Evolutionary conservation across 1,140 invertebrate species (phyloP).

Genomic region (Bombus turneri): DNA sequence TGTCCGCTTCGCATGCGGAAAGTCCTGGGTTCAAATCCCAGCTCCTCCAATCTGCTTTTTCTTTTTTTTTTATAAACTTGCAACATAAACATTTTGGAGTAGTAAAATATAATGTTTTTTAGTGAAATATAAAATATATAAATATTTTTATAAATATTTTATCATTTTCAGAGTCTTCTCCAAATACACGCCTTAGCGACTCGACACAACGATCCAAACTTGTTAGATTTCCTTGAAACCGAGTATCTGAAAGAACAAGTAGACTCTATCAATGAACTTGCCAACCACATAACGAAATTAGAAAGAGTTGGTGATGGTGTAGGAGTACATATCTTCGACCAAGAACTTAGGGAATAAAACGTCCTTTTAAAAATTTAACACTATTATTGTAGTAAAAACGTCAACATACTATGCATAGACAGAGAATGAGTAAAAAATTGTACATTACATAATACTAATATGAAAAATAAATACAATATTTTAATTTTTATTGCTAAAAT

Average conservation of each 20-base stretch:
- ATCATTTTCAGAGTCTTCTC: slow-evolving; percentile 84
- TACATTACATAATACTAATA: not conserved
- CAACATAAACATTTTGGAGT: not conserved
- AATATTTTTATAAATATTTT: slow-evolving; percentile 1
- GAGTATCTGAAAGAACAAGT: slow-evolving; percentile 90
- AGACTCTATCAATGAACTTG: slow-evolving; percentile 88
- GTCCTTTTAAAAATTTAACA: not conserved
- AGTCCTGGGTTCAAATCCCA: slow-evolving; percentile 81
- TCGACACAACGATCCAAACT: slow-evolving; percentile 87
- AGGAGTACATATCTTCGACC: slow-evolving; percentile 89
- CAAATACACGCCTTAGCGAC: slow-evolving; percentile 86
- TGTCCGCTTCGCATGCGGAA: slow-evolving; percentile 81
- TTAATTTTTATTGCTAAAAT: not conserved
- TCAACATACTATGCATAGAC: not conserved
- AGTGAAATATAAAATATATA: not conserved
- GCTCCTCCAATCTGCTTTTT: slow-evolving; percentile 72
- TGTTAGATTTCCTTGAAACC: slow-evolving; percentile 88
- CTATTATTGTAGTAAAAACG: not conserved
- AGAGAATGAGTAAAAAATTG: not conserved
- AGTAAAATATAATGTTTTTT: not conserved
- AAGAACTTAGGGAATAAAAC: slow-evolving; percentile 81
- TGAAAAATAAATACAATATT: not conserved
- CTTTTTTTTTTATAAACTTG: slow-evolving; percentile 11
- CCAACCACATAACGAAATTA: slow-evolving; percentile 88
- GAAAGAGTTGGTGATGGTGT: slow-evolving; percentile 88